phyloP scores from a whole-genome alignment of 2,797 vertebrate species.

The Rhinella marina region DNA sequence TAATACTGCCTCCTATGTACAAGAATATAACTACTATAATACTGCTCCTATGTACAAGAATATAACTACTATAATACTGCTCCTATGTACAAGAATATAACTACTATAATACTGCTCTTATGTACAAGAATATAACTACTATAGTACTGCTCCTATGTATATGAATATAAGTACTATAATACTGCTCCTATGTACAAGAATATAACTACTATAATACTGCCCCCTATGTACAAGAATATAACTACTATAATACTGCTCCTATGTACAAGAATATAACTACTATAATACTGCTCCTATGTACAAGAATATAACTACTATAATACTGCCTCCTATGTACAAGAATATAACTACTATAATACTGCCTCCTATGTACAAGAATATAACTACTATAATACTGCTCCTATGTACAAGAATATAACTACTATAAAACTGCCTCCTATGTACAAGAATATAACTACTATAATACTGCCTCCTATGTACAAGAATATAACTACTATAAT shows the following conservation, averaged over 20 bases:
- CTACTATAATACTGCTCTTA: not conserved
- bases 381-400: constrained; percentile 12
- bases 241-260: constrained; percentile 3
- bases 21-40: constrained; percentile 20
- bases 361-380: not conserved
- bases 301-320: not conserved
- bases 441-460: no score
- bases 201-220: constrained; percentile 10
- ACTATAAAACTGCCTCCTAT: no score
- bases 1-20: not conserved
- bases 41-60: not conserved
- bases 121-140: not conserved
- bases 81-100: constrained; percentile 1
- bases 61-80: not conserved
- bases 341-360: no score
- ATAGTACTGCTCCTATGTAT: not conserved
- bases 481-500: no score
- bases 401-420: no score
- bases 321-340: not conserved
- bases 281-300: not conserved
- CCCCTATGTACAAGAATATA: not conserved
- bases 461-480: no score
- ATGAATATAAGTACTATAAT: constrained; percentile 9
- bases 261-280: not conserved
- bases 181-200: not conserved